phyloP scores from a whole-genome alignment of 2,888 invertebrate genomes.

The Troides aeacus region DNA sequence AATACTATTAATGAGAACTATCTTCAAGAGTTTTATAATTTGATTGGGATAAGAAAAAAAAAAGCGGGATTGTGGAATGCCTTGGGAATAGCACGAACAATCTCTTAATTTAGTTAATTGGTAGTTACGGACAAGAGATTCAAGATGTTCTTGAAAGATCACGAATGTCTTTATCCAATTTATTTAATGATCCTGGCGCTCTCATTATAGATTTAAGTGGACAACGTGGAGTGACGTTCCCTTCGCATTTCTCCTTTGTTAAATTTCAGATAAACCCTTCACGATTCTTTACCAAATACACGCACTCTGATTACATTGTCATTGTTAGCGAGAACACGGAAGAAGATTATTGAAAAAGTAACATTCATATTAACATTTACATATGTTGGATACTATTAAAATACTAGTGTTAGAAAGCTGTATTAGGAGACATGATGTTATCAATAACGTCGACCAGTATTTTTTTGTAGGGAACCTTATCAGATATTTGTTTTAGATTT shows the following conservation, averaged over 20 bases:
- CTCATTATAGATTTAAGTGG: conserved; percentile 74
- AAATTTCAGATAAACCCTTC: conserved; percentile 35
- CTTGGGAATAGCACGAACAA: conserved; percentile 71
- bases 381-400: no score
- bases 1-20: conserved; percentile 5
- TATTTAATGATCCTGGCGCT: conserved; percentile 77
- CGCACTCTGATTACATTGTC: neutral
- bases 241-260: conserved; percentile 17
- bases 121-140: conserved; percentile 74
- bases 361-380: no score
- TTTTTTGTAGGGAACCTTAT: no score
- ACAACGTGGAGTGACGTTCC: conserved; percentile 35
- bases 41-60: conserved; percentile 42
- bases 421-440: no score
- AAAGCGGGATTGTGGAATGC: conserved; percentile 45
- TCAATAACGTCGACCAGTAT: no score
- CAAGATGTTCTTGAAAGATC: conserved; percentile 78
- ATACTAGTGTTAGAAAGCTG: no score
- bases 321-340: neutral
- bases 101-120: conserved; percentile 80
- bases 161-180: conserved; percentile 80
- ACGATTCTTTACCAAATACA: conserved; percentile 47
- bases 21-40: conserved; percentile 15
- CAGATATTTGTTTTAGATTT: no score
- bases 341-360: no score